A percentile compares a stretch with the other conserved stretches of the same genome.
Conservation (phyloP, 2,888 invertebrate species). For the Stenodera caucasica region DNA sequence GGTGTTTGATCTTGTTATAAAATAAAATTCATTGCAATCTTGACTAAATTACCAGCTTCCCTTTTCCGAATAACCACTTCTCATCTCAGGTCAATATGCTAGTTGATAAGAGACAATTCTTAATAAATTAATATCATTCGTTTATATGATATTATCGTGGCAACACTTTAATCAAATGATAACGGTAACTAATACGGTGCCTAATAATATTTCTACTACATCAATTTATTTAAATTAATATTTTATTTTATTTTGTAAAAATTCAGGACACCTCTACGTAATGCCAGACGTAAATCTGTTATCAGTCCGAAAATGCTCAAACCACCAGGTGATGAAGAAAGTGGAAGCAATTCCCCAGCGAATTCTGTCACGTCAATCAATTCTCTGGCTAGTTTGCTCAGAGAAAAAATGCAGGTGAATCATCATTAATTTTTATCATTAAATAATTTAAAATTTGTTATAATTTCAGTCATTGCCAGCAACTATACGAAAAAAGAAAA, state of each 20-base stretch:
- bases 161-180: conserved; percentile 21
- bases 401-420: conserved; percentile 77
- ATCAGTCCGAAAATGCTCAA: conserved; percentile 60
- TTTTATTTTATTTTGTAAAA: neutral
- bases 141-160: conserved; percentile 14
- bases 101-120: conserved; percentile 15
- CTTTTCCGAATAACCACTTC: neutral
- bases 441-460: conserved; percentile 33
- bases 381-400: conserved; percentile 78
- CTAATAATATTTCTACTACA: neutral
- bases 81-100: conserved; percentile 17
- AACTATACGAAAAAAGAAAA: conserved; percentile 67
- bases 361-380: conserved; percentile 84
- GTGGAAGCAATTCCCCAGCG: conserved; percentile 67
- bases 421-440: neutral
- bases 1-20: conserved; percentile 2
- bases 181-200: conserved; percentile 17
- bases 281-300: conserved; percentile 66
- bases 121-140: conserved; percentile 10
- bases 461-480: conserved; percentile 70
- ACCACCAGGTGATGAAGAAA: conserved; percentile 60
- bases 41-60: conserved; percentile 18
- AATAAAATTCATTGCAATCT: conserved; percentile 10
- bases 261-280: conserved; percentile 59
- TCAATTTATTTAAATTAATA: neutral